Evolutionary conservation across 23 tunicate species (phyloP).

Genomic region (Halocynthia roretzi): DNA sequence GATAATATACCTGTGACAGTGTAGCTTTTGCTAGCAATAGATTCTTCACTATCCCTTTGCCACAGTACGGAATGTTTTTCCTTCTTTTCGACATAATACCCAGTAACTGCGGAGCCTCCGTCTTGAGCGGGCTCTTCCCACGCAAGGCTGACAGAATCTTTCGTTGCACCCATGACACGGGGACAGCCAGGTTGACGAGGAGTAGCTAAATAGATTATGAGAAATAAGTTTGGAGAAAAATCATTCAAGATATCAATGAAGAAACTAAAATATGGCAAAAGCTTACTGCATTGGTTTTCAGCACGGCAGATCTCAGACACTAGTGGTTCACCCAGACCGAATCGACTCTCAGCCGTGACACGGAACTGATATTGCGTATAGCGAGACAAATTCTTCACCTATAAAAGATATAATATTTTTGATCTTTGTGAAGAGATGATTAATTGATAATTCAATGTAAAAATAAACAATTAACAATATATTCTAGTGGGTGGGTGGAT

Average conservation of each 20-base stretch:
- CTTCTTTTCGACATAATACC: constrained; percentile 39
- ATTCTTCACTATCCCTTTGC: constrained; percentile 23
- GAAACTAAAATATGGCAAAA: background rate
- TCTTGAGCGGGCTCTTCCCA: constrained; percentile 44
- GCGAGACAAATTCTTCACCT: constrained; percentile 25
- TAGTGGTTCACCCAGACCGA: constrained; percentile 44
- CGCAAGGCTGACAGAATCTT: constrained; percentile 11
- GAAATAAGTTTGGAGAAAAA: background rate
- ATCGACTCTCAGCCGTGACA: constrained; percentile 40
- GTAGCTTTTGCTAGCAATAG: background rate
- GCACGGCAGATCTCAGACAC: constrained; percentile 36
- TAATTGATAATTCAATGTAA: background rate
- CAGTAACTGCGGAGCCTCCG: constrained; percentile 24
- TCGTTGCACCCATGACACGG: constrained; percentile 18
- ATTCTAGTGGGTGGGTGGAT: background rate
- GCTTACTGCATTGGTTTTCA: constrained; percentile 37
- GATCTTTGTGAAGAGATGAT: background rate
- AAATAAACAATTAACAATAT: too few relatives aligned
- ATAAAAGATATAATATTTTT: background rate
- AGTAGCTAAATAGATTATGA: constrained; percentile 1
- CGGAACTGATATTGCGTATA: constrained; percentile 55
- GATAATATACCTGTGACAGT: constrained; percentile 14
- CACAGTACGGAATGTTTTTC: constrained; percentile 33
- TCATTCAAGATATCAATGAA: background rate
- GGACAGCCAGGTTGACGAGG: constrained; percentile 33